These are phyloP conservation scores for Hippoglossus hippoglossus DNA, from an alignment of 2,797 vertebrate species.

Conservation along the genomic window DNA sequence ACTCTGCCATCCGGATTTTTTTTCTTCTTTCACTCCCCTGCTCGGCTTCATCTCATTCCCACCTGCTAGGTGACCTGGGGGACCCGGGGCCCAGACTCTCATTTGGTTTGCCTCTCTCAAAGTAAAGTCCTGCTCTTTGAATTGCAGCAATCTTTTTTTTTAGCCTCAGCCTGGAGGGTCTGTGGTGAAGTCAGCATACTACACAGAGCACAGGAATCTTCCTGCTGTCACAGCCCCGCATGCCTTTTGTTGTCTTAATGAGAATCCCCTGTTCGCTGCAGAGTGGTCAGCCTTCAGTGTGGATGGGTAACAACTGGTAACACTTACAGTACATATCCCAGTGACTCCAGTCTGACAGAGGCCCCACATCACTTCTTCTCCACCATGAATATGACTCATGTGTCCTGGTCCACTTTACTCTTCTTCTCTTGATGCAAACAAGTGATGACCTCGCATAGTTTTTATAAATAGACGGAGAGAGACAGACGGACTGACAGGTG, in stretches of 20 bases:
- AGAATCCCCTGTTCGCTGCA: conserved; percentile 61
- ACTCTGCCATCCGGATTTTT: conserved; percentile 76
- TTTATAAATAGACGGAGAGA: no score
- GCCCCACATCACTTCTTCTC: not conserved
- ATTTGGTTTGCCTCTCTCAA: conserved; percentile 82
- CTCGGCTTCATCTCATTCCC: conserved; percentile 84
- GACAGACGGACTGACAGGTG: no score
- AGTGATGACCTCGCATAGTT: conserved; percentile 11
- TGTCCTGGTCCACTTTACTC: conserved; percentile 7
- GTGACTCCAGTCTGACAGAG: conserved; percentile 22
- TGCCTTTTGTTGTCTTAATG: conserved; percentile 72
- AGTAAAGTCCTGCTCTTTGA: conserved; percentile 82
- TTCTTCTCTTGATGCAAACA: conserved; percentile 11
- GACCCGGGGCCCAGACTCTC: conserved; percentile 73
- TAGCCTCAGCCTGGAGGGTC: conserved; percentile 71
- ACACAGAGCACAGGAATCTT: conserved; percentile 59
- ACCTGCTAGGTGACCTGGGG: conserved; percentile 85
- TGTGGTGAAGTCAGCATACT: conserved; percentile 63
- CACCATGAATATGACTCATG: not conserved
- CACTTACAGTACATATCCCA: conserved; percentile 11
- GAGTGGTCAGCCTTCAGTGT: conserved; percentile 65
- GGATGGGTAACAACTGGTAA: conserved; percentile 58
- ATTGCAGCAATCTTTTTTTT: conserved; percentile 64
- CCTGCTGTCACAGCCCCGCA: conserved; percentile 55
- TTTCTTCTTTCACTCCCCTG: conserved; percentile 30